Base-by-base conservation (phyloP, 1,140 invertebrate species). In the Reticulitermes speratus region DNA sequence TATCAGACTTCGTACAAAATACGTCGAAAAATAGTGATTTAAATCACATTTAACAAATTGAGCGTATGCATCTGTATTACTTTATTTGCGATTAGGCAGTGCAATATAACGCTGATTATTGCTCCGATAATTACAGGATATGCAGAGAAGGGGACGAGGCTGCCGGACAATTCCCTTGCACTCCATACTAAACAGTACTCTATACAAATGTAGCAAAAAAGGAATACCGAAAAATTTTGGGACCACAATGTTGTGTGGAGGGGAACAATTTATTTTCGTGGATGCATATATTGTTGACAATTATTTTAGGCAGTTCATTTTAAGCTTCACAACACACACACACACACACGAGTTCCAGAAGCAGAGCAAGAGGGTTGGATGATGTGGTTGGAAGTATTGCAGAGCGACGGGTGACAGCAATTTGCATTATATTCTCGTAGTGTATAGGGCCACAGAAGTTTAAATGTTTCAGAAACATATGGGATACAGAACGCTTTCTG, bases 221-320 rank as follows among this genome's bases (percentile, higher is more conserved):
- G n/a, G 30, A 30, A 75, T 75, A 75, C 65, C n/a, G 65, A 30
- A 75, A 75, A 75, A 11, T 38, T 75, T 75, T 75, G 25, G 65
- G 65, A 25, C 59, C 25, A 25, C 8, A 14, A 25, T 7, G 65
- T 0, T 30, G 65, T 25, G 65, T 25, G 65, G n/a, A 30, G 65
- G 7, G 9, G 65, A 30, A 75, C 7, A 75, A 75, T 75, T 75
- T 75, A 75, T 75, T 30, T 75, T 75, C n/a, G n/a, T 75, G n/a
- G 65, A 75, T 75, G 65, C 65, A 75, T 75, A 30, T 75, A 75
- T 75, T 75, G 25, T 75, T 75, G 65, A 75, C 65, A 75, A 30
- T 75, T 75, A 75, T 75, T 75, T 75, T 25, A 14, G 7, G n/a
- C 65, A 6, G 65, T 75, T 30, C n/a, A 0, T 75, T 75, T 75